Evolutionary conservation across 1,140 invertebrate genomes (phyloP), one percentile per base, ranked within the genome.

Genomic region (Ephestia elutella): DNA sequence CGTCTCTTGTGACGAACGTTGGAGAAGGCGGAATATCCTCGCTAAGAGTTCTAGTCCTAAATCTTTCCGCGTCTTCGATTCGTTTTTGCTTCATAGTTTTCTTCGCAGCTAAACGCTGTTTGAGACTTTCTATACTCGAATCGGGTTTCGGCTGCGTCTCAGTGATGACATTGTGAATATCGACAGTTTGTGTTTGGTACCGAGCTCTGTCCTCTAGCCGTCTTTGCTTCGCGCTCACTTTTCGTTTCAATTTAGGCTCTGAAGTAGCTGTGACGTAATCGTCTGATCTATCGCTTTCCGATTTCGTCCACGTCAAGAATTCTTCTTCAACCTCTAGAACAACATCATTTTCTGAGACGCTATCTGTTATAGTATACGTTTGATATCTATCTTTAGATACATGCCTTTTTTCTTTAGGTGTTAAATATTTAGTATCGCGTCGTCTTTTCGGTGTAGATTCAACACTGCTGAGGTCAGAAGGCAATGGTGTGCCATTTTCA

Each of bases 351-450:
- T 78, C 81, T 3, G 74, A 62, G 13, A 73, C 75, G 0, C 75
- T 91, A 15, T 92, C 92, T 13, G 90, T 92, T 35, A 95, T 94
- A 0, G 94, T 95, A 68, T 95, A 95, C 0, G 95, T 96, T 73
- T 92, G 93, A 70, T 93, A 96, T 55, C 94, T 90, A 66, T 95
- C 94, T 74, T 94, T 94, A 1, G 92, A 90, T 19, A 93, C 72
- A 48, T 91, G 92, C 58, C 94, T 83, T 71, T 93, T 94, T 69
- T 95, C 93, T 82, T 94, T 95, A 0, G 94, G 94, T 0, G 94
- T 95, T 49, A 95, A 72, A 11, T 91, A 89, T 5, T 86, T 79
- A 1, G 73, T 21, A 55, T 87, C 86, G 49, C 80, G 80, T 9
- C 79, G 86, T 69, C 91, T 93, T 65, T 93, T 94, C 0, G 93